phyloP scores from a whole-genome alignment of 2,797 vertebrate genomes.

The Neosilurus mollespiculum region DNA sequence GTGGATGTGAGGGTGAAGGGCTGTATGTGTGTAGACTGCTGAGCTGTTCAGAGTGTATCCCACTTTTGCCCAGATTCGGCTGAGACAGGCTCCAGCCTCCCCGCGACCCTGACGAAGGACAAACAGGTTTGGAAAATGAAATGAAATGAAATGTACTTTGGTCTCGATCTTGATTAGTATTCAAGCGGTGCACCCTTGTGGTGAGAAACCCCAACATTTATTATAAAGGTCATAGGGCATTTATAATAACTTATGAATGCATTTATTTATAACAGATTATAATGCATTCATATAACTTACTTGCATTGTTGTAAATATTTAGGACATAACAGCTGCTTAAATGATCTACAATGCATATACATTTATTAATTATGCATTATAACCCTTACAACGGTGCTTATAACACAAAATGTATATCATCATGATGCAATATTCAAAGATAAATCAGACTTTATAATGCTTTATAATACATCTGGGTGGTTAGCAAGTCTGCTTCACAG shows the following conservation, averaged over 20 bases:
- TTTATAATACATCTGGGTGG: too few species aligned
- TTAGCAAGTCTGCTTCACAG: too few species aligned
- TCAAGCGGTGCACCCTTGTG: constrained; percentile 35
- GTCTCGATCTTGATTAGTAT: background rate
- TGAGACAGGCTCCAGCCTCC: too few species aligned
- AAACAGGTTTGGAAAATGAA: too few species aligned
- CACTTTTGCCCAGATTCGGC: too few species aligned
- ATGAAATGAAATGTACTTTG: too few species aligned
- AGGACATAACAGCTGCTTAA: background rate
- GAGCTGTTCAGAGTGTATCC: too few species aligned
- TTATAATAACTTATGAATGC: background rate
- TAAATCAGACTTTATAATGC: too few species aligned
- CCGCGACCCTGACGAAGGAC: too few species aligned
- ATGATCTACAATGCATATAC: background rate
- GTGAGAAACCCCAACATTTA: background rate
- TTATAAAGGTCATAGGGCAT: background rate
- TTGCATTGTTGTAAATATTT: background rate
- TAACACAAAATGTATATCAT: background rate
- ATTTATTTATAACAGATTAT: background rate
- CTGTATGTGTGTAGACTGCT: too few species aligned
- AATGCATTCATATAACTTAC: background rate
- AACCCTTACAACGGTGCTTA: background rate
- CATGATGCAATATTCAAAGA: too few species aligned
- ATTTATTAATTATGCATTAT: background rate
- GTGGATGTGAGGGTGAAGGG: too few species aligned